Evolutionary conservation across 92 coral and sea anemone genomes (phyloP), one percentile per base, ranked within the genome.

Genomic region (Parazoanthus swiftii): DNA sequence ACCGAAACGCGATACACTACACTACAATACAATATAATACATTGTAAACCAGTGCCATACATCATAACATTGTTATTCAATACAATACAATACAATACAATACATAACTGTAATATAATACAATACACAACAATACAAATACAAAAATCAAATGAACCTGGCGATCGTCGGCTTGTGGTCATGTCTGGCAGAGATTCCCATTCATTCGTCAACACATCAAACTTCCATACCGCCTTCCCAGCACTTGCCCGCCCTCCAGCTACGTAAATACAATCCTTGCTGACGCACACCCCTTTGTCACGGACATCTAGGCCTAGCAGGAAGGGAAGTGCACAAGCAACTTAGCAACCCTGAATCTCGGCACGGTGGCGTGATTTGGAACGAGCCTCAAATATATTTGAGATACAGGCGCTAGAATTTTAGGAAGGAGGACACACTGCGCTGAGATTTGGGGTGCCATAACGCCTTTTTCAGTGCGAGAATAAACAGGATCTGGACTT

Each of bases 221-320:
- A 91, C 80, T 74, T 86, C 86, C 90, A 89, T 16, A 71, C 95
- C 8, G 93, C 93, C 43, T 88, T 85, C 5, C 95, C 93, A 82
- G 87, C 81, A 46, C 81, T 72, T 9, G 74, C 83, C 46, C 95
- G 88, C 36, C 98, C 98, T 25, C 98, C 98, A 10, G 91, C 90
- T 8, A 96, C 98, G 75, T 90, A 96, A 50, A 96, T 89, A 71
- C 93, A 89, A 35, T 95, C 94, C 58, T 95, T 93, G 21, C 98
- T 92, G 81, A 96, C 90, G 70, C 98, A 96, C 3, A 96, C 88
- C 14, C 91, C 94, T n/a, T 98, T 77, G 13, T 94, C 98, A 13
- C 93, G 93, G 6, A 93, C 91, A 76, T 95, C 93, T 42, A 93
- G 84, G 8, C 98, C 98, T 96, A 46, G 8, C 16, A 35, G 7